phyloP scores from a whole-genome alignment of 2,797 vertebrate genomes.

The Anabas testudineus region DNA sequence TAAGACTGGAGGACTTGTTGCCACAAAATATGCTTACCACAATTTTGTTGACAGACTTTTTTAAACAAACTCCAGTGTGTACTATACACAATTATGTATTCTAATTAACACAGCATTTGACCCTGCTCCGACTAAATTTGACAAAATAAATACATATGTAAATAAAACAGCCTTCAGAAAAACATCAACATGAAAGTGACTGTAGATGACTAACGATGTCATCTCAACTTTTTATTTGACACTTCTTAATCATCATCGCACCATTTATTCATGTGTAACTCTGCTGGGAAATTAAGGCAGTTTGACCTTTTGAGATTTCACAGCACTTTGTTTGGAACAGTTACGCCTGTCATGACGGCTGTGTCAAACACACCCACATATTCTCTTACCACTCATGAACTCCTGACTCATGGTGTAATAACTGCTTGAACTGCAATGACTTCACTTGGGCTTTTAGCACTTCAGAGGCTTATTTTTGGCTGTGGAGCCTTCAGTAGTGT shows the following conservation, averaged over 20 bases:
- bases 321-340: conserved; percentile 44
- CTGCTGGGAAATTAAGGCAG: conserved; percentile 17
- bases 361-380: conserved; percentile 38
- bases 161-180: background rate
- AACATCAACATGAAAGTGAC: background rate
- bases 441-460: conserved; percentile 35
- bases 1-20: too few relatives aligned
- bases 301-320: conserved; percentile 56
- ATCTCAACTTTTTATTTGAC: background rate
- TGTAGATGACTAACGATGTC: conserved; percentile 10
- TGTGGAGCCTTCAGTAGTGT: conserved; percentile 14
- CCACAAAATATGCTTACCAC: too few relatives aligned
- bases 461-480: conserved; percentile 37
- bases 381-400: conserved; percentile 36
- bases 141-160: background rate
- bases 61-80: too few relatives aligned
- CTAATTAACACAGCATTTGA: too few relatives aligned
- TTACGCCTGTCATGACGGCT: conserved; percentile 19
- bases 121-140: too few relatives aligned
- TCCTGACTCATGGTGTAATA: conserved; percentile 45
- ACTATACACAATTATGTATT: too few relatives aligned
- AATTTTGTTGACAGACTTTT: too few relatives aligned
- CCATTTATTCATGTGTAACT: conserved; percentile 9
- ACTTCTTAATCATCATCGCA: conserved; percentile 6
- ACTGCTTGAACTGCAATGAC: conserved; percentile 31